phyloP scores from a whole-genome alignment of 1,140 invertebrate species.

The Lerema accius region DNA sequence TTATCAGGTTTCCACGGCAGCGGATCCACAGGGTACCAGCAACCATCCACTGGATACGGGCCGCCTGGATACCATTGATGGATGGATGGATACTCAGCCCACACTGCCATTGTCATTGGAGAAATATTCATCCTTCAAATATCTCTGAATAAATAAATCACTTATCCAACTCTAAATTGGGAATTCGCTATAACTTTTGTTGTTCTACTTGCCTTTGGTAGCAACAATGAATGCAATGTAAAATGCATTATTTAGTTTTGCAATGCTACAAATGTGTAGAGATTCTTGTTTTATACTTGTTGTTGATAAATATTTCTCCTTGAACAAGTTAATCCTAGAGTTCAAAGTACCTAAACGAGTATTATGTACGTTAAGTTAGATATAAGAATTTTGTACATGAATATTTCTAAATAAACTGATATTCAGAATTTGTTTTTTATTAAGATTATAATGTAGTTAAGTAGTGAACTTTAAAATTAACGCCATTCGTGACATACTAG shows the following conservation, averaged over 20 bases:
- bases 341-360: constrained; percentile 28
- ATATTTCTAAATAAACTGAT: constrained; percentile 27
- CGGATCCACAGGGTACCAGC: constrained; percentile 47
- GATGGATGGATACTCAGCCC: too few relatives aligned
- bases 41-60: constrained; percentile 80
- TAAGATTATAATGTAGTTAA: too few relatives aligned
- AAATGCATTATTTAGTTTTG: too few relatives aligned
- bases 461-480: too few relatives aligned
- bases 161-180: too few relatives aligned
- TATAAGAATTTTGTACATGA: constrained; percentile 31
- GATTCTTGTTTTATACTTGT: too few relatives aligned
- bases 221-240: too few relatives aligned
- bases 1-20: constrained; percentile 80
- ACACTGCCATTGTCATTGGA: constrained; percentile 8
- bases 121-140: neutral
- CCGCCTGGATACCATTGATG: constrained; percentile 80
- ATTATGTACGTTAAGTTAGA: constrained; percentile 30
- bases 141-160: too few relatives aligned
- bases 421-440: neutral
- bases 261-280: too few relatives aligned
- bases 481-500: too few relatives aligned
- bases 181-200: too few relatives aligned
- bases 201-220: too few relatives aligned
- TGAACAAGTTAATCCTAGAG: constrained; percentile 4
- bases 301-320: constrained; percentile 25